Percentiles rank a stretch among this genome's conserved stretches.
phyloP scores from a whole-genome alignment of 2,888 invertebrate species.

The Phyllotreta striolata region DNA sequence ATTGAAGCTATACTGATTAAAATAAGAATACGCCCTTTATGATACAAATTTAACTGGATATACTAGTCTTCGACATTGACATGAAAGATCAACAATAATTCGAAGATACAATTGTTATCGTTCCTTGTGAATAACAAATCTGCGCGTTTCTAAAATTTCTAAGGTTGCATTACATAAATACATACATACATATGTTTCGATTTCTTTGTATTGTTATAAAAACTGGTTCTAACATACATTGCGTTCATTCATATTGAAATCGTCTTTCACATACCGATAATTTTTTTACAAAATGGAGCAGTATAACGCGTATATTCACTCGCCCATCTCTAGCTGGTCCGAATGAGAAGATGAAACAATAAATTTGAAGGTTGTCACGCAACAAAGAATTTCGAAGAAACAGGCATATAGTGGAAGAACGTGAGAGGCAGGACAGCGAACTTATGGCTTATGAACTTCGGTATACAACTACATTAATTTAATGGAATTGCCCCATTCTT shows the following conservation, averaged over 20 bases:
- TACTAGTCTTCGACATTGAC: no score
- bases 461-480: slow-evolving; percentile 32
- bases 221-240: background rate
- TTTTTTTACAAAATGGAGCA: no score
- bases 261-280: no score
- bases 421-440: slow-evolving; percentile 33
- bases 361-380: slow-evolving; percentile 41
- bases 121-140: no score
- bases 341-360: slow-evolving; percentile 35
- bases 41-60: no score
- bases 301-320: background rate
- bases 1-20: background rate
- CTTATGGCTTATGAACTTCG: slow-evolving; percentile 32
- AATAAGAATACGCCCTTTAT: no score
- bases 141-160: no score
- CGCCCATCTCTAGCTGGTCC: slow-evolving; percentile 21
- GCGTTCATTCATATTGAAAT: no score
- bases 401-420: slow-evolving; percentile 37
- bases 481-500: slow-evolving; percentile 33
- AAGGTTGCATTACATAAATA: no score
- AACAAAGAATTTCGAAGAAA: slow-evolving; percentile 41
- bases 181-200: background rate
- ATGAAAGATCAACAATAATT: background rate
- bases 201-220: background rate
- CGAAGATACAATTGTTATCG: no score